A percentile compares a stretch with the other conserved stretches of the same genome.
Conservation (phyloP, 2,113 vertebrate genomes). For the Hippocampus zosterae region DNA sequence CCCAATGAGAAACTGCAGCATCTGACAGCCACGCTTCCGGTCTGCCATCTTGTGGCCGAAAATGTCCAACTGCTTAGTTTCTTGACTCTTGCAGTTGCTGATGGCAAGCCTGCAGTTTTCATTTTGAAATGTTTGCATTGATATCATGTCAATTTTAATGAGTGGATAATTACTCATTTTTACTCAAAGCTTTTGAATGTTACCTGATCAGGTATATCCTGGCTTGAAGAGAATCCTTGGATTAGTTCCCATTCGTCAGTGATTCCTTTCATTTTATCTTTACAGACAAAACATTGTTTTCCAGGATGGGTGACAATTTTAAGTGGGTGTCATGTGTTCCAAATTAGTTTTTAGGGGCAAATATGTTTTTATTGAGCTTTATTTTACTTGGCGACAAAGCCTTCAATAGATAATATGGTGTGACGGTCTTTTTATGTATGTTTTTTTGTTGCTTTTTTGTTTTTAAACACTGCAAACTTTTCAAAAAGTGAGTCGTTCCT, state of each 20-base stretch:
- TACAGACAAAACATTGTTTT: not conserved
- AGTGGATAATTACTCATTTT: constrained; percentile 11
- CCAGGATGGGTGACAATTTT: constrained; percentile 1
- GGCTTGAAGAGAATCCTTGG: constrained; percentile 1
- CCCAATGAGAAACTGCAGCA: constrained; percentile 18
- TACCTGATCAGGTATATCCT: constrained; percentile 5
- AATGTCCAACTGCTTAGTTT: constrained; percentile 12
- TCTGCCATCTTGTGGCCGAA: constrained; percentile 55
- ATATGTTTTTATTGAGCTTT: constrained; percentile 6
- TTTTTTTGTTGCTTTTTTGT: not conserved
- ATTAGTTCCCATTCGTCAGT: not conserved
- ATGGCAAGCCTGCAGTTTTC: constrained; percentile 17
- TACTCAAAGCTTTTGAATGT: constrained; percentile 28
- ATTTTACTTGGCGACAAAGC: not conserved
- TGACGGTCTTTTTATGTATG: not conserved
- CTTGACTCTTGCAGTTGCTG: not conserved
- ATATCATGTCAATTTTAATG: constrained; percentile 9
- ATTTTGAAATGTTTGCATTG: not conserved
- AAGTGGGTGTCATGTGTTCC: constrained; percentile 20
- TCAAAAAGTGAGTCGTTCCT: constrained; percentile 22
- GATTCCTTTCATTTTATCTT: not conserved
- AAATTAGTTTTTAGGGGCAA: constrained; percentile 35
- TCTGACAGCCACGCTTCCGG: constrained; percentile 4
- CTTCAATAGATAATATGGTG: not conserved
- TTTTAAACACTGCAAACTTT: constrained; percentile 10